A percentile compares a stretch with the other conserved stretches of the same genome.
Evolutionary conservation across 2,888 invertebrate species (phyloP).

Genomic region (Parnassius mnemosyne): DNA sequence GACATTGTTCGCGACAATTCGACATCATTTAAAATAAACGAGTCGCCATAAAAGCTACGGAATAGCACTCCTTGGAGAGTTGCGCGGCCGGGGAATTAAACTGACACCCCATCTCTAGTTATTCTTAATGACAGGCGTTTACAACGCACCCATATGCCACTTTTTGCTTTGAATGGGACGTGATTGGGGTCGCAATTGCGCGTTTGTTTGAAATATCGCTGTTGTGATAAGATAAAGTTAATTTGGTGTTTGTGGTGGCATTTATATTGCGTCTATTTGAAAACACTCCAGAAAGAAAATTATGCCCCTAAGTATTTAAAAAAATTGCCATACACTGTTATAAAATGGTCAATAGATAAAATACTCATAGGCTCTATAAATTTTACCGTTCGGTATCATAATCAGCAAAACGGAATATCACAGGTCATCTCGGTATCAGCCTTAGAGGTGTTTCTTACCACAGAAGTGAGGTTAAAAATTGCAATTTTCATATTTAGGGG

Average conservation of each 20-base stretch:
- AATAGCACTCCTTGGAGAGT: slow-evolving; percentile 50
- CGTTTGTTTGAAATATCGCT: slow-evolving; percentile 29
- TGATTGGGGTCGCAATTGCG: slow-evolving; percentile 32
- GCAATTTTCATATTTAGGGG: no score
- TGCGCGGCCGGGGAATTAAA: slow-evolving; percentile 37
- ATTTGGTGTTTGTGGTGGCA: slow-evolving; percentile 31
- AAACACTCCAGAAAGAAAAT: no score
- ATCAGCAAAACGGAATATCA: no score
- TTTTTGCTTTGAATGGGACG: slow-evolving; percentile 39
- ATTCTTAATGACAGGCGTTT: slow-evolving; percentile 61
- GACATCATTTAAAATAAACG: slow-evolving; percentile 68
- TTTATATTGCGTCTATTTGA: not conserved
- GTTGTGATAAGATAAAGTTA: slow-evolving; percentile 35
- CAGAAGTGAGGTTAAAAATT: no score
- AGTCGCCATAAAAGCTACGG: slow-evolving; percentile 53
- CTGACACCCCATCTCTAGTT: slow-evolving; percentile 40
- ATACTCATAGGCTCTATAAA: no score
- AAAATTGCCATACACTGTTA: no score
- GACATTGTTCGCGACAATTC: slow-evolving; percentile 49
- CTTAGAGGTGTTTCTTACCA: no score
- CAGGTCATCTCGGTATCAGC: no score
- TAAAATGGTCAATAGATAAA: no score
- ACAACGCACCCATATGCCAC: slow-evolving; percentile 62
- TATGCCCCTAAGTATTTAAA: no score
- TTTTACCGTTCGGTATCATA: no score